Base-by-base conservation (phyloP, 2,113 vertebrate species). In the Macquaria ambigua region DNA sequence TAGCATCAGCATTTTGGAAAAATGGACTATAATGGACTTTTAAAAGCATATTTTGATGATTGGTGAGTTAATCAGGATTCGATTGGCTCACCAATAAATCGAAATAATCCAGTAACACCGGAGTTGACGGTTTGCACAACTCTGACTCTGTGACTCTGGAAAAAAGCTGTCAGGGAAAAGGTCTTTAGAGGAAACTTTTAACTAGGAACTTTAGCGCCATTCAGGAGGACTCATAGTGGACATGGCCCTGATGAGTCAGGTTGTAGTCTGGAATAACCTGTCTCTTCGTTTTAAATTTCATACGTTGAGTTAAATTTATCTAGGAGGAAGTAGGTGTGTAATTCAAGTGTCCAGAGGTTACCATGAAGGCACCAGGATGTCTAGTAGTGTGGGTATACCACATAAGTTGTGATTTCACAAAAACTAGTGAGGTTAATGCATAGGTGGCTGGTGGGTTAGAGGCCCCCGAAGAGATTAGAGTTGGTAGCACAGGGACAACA, bases 381-480 rank as follows among this genome's bases (percentile, higher is more conserved):
- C 50, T 39, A 2, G 23, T 31, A 25, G 6, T 74, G 53, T 41
- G 14, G 8, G 3, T 43, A 11, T 53, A 46, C 23, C 25, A 20
- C 76, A 62, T 64, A 74, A 77, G 16, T 34, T 34, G 34, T 34
- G 34, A 34, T 34, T 34, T 34, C 34, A 34, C 34, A 34, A 34
- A 31, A 34, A 34, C 50, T 58, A 4, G 31, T 66, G 55, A 46
- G 34, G 41, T 69, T 48, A 79, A 34, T 21, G 20, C 46, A 55
- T 50, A 53, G 46, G 50, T 80, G 31, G 66, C 56, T 58, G 39
- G 18, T 61, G 55, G 55, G 67, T 78, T 58, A 82, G 46, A 81
- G 53, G 48, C 21, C 58, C 37, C 25, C 28, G 37, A 64, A 73
- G 78, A 68, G 84, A 89, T 87, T 81, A 76, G 61, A 61, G 50